These are phyloP conservation scores for Eupeodes luniger DNA, from an alignment of 2,888 invertebrate species.

Conservation along the genomic window DNA sequence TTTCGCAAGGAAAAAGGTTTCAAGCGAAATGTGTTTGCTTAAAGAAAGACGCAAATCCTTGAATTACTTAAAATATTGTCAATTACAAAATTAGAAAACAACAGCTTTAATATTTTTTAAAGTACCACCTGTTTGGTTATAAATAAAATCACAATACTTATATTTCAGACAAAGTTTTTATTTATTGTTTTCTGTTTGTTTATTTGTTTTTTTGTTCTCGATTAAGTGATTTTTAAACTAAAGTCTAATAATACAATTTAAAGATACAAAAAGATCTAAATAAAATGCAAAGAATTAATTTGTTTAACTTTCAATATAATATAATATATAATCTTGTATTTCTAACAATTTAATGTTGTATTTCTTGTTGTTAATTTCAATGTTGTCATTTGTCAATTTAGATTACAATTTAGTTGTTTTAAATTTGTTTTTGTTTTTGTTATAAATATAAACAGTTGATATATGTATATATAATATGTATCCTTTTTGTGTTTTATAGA, in stretches of 20 bases:
- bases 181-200: constrained; percentile 45
- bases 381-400: not conserved
- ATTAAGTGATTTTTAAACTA: constrained; percentile 66
- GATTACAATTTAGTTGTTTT: not conserved
- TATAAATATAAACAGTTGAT: constrained; percentile 72
- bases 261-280: constrained; percentile 60
- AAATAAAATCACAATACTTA: not conserved
- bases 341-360: constrained; percentile 35
- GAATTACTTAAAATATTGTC: too few species aligned
- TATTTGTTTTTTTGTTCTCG: constrained; percentile 38
- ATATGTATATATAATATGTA: constrained; percentile 16
- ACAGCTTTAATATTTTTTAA: too few species aligned
- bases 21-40: too few species aligned
- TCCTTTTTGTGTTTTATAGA: constrained; percentile 13
- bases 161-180: constrained; percentile 65
- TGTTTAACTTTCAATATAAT: constrained; percentile 39
- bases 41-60: not conserved
- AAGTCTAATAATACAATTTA: constrained; percentile 69
- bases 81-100: too few species aligned
- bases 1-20: too few species aligned
- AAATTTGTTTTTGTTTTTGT: not conserved
- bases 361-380: constrained; percentile 2
- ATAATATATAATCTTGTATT: constrained; percentile 23
- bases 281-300: constrained; percentile 58
- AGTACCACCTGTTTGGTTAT: too few species aligned